Percentiles rank a stretch among this genome's conserved stretches.
Evolutionary conservation across 2,888 invertebrate genomes (phyloP).

Genomic region (Idaea straminata): DNA sequence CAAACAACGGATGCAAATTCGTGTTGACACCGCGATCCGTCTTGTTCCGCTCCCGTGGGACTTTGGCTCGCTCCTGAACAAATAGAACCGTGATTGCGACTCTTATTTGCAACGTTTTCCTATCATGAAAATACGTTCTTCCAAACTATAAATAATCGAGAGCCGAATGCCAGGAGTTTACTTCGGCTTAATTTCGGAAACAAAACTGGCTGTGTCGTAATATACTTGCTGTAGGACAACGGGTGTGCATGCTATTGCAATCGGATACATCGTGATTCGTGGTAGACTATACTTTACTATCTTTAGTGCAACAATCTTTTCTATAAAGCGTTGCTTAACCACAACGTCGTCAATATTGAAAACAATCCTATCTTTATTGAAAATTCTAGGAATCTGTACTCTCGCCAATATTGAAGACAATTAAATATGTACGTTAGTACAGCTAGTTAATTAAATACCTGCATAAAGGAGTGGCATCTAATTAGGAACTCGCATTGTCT

Average conservation of each 20-base stretch:
- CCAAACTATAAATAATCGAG: constrained; percentile 51
- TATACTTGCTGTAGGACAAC: constrained; percentile 18
- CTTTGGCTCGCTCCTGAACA: constrained; percentile 57
- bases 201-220: constrained; percentile 52
- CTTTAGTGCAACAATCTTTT: neutral
- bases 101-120: constrained; percentile 64
- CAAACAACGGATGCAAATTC: constrained; percentile 80
- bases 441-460: too few species aligned
- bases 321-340: neutral
- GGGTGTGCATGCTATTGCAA: constrained; percentile 25
- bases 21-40: constrained; percentile 79
- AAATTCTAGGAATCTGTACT: too few species aligned
- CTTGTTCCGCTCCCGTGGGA: constrained; percentile 77
- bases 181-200: constrained; percentile 72
- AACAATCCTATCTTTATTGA: too few species aligned
- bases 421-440: too few species aligned
- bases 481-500: too few species aligned
- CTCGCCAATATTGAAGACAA: too few species aligned
- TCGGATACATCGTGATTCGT: neutral
- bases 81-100: constrained; percentile 74
- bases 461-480: too few species aligned
- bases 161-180: constrained; percentile 62
- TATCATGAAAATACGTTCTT: constrained; percentile 46
- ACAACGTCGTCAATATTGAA: too few species aligned
- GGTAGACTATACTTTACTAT: neutral